Evolutionary conservation across 2,797 vertebrate species (phyloP), one percentile per base, ranked within the genome.

Genomic region (Macropus fuliginosus): DNA sequence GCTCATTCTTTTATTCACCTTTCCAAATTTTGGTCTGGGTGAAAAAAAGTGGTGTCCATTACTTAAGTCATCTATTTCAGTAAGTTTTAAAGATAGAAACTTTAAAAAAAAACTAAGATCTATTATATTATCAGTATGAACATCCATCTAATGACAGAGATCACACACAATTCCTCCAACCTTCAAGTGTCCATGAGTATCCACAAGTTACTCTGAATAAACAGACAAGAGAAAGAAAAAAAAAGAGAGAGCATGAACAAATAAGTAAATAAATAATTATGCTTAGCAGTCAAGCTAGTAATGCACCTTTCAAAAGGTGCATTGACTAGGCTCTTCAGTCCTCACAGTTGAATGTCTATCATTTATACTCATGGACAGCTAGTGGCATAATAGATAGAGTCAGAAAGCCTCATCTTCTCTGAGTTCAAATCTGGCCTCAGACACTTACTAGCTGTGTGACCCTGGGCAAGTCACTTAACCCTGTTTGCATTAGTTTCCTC

Each of bases 81-180:
- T 94, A 92, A 91, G 54, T 91, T 92, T 92, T 74, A 62, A 96
- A 94, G 18, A 24, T 74, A 21, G 18, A 50, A 87, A 29, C 56
- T 94, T 92, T 57, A 13, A n/a, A 40, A 74, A 74, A 40, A 74
- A 21, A 34, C 34, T 0, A 81, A 40, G n/a, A 81, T 46, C 40
- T 81, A 46, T 81, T 46, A 81, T 24, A 40, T 74, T 40, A 74
- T 40, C n/a, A 40, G 34, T 74, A 74, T 18, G 6, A 8, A 6
- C 21, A 46, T 9, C 21, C 5, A 27, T 24, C 74, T 27, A 24
- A 46, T 81, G n/a, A 81, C 18, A 81, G 21, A 81, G 21, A 46
- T 81, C 40, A 81, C n/a, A 81, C n/a, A 81, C 2, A 81, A 2
- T 81, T 81, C 18, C 74, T 46, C 21, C 21, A 46, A 8, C 1